Evolutionary conservation across 92 coral and sea anemone genomes (phyloP).

Genomic region (Paragorgia papillata): DNA sequence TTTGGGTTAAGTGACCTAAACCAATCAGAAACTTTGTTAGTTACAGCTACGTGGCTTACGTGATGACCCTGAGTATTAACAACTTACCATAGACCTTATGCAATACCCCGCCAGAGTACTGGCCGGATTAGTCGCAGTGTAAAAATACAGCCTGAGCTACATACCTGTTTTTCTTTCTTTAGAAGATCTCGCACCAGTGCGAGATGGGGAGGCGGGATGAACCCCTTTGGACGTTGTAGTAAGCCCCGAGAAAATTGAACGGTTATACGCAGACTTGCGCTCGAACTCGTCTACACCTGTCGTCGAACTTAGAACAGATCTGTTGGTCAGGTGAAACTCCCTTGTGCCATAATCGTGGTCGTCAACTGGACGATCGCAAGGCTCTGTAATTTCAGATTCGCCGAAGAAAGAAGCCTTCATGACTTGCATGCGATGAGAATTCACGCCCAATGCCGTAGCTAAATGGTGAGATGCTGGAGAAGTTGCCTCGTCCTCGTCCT

Average conservation of each 20-base stretch:
- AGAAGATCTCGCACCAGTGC: conserved; percentile 1
- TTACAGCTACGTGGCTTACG: no score
- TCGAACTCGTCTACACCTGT: conserved; percentile 13
- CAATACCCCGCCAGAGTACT: no score
- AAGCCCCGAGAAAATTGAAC: conserved; percentile 16
- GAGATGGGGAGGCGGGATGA: conserved; percentile 27
- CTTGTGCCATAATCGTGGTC: conserved; percentile 26
- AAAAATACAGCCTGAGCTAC: no score
- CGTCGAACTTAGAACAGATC: conserved; percentile 34
- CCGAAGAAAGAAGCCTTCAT: conserved; percentile 99
- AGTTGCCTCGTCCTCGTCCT: conserved; percentile 62
- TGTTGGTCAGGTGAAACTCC: conserved; percentile 20
- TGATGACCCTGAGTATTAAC: no score
- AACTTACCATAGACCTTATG: no score
- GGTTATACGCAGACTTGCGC: neutral
- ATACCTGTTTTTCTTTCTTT: conserved; percentile 39
- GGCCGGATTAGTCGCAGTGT: no score
- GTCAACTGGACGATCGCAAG: conserved; percentile 5
- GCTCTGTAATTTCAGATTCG: conserved; percentile 50
- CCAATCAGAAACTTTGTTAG: no score
- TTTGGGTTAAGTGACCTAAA: no score
- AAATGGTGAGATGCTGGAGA: conserved; percentile 89
- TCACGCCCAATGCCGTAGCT: conserved; percentile 86
- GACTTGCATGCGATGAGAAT: conserved; percentile 96
- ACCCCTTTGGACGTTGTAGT: neutral